Percentiles rank a stretch among this genome's conserved stretches.
Evolutionary conservation across 2,888 invertebrate species (phyloP).

Genomic region (Standfussiana lucernea): DNA sequence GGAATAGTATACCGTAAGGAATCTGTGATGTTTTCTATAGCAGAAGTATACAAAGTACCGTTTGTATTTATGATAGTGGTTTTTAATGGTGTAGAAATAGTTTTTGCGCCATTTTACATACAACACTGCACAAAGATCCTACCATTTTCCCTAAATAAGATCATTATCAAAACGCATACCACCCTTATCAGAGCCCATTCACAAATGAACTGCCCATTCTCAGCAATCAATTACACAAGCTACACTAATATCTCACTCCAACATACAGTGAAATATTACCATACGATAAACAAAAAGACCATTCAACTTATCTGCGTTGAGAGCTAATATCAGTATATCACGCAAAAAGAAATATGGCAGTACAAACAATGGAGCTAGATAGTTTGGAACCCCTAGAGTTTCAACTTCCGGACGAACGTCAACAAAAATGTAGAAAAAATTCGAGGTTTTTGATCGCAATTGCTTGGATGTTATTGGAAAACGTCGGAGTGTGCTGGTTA

Average conservation of each 20-base stretch:
- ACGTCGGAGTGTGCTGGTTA: conserved; percentile 26
- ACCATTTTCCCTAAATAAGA: conserved; percentile 20
- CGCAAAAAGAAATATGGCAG: conserved; percentile 67
- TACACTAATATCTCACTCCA: conserved; percentile 44
- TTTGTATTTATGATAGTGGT: neutral
- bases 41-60: neutral
- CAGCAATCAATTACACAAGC: conserved; percentile 50
- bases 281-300: conserved; percentile 65
- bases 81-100: neutral
- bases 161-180: conserved; percentile 21
- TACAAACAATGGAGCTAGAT: conserved; percentile 57
- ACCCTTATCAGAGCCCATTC: conserved; percentile 25
- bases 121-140: neutral
- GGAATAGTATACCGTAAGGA: neutral
- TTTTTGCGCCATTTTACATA: neutral
- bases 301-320: conserved; percentile 66
- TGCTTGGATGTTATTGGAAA: conserved; percentile 49
- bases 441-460: conserved; percentile 38
- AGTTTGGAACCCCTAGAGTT: conserved; percentile 60
- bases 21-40: neutral
- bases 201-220: conserved; percentile 35
- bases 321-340: conserved; percentile 69
- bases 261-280: conserved; percentile 56
- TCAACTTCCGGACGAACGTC: conserved; percentile 51
- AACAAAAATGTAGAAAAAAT: conserved; percentile 58